These are phyloP conservation scores for Balanococcus diminutus DNA, from an alignment of 2,888 invertebrate genomes.

Conservation along the genomic window DNA sequence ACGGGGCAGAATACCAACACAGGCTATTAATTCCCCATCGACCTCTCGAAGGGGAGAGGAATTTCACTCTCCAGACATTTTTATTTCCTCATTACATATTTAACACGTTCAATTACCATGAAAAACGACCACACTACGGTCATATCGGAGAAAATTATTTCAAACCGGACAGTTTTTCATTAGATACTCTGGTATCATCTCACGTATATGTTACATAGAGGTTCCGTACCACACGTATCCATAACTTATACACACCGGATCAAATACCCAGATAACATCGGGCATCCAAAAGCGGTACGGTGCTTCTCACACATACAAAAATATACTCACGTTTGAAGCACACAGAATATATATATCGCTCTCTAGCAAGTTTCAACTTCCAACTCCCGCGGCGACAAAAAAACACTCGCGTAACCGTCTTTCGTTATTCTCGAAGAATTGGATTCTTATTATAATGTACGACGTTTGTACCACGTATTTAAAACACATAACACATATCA, in stretches of 20 bases:
- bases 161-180: too few relatives aligned
- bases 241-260: background rate
- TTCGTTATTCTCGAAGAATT: background rate
- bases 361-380: background rate
- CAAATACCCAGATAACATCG: background rate
- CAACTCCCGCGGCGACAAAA: conserved; percentile 19
- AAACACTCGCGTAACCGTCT: background rate
- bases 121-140: too few relatives aligned
- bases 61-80: too few relatives aligned
- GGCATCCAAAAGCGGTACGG: background rate
- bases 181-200: too few relatives aligned
- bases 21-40: too few relatives aligned
- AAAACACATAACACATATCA: background rate
- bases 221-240: too few relatives aligned
- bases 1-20: too few relatives aligned
- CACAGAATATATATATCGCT: background rate
- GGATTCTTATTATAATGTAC: background rate
- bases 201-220: background rate
- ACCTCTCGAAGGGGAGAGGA: too few relatives aligned
- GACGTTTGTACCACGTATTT: background rate
- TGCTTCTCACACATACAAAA: background rate
- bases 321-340: background rate
- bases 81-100: too few relatives aligned
- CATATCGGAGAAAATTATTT: too few relatives aligned
- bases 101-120: too few relatives aligned